phyloP scores from a whole-genome alignment of 2,113 vertebrate species.

The Gallinago jamesoni region DNA sequence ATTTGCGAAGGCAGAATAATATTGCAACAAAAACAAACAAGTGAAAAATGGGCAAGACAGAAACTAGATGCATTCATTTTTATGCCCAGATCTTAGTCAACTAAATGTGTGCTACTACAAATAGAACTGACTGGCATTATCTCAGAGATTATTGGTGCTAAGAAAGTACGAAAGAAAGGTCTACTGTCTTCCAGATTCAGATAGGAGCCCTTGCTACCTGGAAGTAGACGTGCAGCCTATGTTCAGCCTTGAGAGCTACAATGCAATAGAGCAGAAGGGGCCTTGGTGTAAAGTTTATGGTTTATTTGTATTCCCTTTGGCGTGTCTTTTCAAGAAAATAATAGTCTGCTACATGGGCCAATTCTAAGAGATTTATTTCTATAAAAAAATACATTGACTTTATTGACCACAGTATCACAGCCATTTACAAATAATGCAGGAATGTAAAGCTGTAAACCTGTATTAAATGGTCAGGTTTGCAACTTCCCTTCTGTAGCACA shows the following conservation, averaged over 20 bases:
- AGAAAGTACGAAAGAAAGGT: not conserved
- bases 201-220: not conserved
- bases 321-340: not conserved
- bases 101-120: not conserved
- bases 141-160: not conserved
- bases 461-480: not conserved
- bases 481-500: not conserved
- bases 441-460: not conserved
- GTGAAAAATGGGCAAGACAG: not conserved
- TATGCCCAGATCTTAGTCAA: not conserved
- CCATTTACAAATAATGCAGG: not conserved
- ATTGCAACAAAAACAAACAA: not conserved
- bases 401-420: not conserved
- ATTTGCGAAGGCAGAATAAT: not conserved
- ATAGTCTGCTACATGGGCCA: not conserved
- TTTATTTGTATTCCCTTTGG: not conserved
- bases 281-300: not conserved
- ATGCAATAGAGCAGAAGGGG: accelerated
- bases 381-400: not conserved
- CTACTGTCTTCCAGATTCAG: not conserved
- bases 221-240: not conserved
- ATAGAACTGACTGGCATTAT: not conserved
- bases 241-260: not conserved
- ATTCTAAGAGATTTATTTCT: not conserved
- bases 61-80: not conserved